Evolutionary conservation across 2,888 invertebrate species (phyloP).

Genomic region (Branchipolynoe longqiensis): DNA sequence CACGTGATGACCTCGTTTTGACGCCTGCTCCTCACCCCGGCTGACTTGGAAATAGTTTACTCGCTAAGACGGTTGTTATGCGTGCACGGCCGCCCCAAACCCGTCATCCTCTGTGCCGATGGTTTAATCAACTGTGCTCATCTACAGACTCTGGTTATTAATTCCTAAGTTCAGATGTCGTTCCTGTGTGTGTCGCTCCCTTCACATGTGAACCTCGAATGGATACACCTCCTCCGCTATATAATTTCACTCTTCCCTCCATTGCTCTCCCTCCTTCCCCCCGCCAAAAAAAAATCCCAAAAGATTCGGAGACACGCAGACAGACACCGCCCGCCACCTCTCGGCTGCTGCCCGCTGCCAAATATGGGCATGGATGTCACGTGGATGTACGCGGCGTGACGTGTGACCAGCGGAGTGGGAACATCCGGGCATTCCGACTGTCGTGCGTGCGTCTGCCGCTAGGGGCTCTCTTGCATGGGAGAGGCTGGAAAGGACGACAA

Average conservation of each 20-base stretch:
- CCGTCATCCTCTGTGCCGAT: conserved; percentile 17
- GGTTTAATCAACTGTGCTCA: too few species aligned
- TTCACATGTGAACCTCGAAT: conserved; percentile 47
- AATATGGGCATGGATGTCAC: too few species aligned
- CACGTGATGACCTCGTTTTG: conserved; percentile 10
- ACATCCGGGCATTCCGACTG: too few species aligned
- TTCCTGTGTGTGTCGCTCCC: conserved; percentile 32
- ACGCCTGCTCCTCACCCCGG: not conserved
- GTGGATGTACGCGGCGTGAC: too few species aligned
- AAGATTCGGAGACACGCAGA: too few species aligned
- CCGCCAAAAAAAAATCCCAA: not conserved
- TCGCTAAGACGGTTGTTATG: conserved; percentile 21
- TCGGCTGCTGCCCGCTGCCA: too few species aligned
- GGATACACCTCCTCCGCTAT: conserved; percentile 32
- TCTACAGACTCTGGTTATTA: conserved; percentile 34
- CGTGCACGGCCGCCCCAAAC: conserved; percentile 19
- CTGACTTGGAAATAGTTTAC: not conserved
- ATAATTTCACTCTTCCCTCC: not conserved
- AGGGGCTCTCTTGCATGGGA: too few species aligned
- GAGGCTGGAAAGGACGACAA: too few species aligned
- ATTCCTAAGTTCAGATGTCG: conserved; percentile 31
- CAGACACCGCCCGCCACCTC: too few species aligned
- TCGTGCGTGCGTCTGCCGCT: too few species aligned
- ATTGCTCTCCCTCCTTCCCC: not conserved
- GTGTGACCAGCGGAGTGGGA: too few species aligned